These are phyloP conservation scores for Camponotus fellah DNA, from an alignment of 2,888 invertebrate species.

Conservation along the genomic window DNA sequence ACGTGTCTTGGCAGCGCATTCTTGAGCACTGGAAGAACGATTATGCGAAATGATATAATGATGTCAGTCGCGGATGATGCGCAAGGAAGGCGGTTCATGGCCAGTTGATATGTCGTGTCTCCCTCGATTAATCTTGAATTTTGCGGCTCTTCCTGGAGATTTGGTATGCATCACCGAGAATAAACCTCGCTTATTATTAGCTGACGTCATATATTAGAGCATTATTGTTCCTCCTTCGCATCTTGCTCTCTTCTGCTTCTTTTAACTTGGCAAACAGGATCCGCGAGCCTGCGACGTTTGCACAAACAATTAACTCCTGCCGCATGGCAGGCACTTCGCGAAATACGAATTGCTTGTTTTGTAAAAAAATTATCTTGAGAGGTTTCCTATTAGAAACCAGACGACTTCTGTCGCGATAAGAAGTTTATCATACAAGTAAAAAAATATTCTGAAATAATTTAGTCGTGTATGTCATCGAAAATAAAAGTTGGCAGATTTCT, in stretches of 20 bases:
- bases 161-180: slow-evolving; percentile 30
- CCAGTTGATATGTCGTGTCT: slow-evolving; percentile 20
- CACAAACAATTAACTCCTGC: slow-evolving; percentile 54
- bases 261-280: slow-evolving; percentile 22
- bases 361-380: neutral
- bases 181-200: slow-evolving; percentile 18
- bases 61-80: slow-evolving; percentile 39
- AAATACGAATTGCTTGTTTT: neutral
- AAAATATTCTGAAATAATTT: neutral
- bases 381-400: neutral
- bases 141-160: neutral
- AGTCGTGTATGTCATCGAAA: neutral
- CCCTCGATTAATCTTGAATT: slow-evolving; percentile 37
- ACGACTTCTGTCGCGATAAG: neutral
- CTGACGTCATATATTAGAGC: slow-evolving; percentile 23
- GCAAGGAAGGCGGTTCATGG: slow-evolving; percentile 53
- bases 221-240: slow-evolving; percentile 2
- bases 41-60: slow-evolving; percentile 63
- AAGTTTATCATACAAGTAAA: neutral
- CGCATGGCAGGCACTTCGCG: slow-evolving; percentile 7
- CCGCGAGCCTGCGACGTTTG: slow-evolving; percentile 50
- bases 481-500: neutral
- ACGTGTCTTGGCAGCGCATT: slow-evolving; percentile 26
- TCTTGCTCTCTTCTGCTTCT: neutral
- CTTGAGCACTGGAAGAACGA: slow-evolving; percentile 44